These are phyloP conservation scores for Timandra comae DNA, from an alignment of 2,888 invertebrate species.

Conservation along the genomic window DNA sequence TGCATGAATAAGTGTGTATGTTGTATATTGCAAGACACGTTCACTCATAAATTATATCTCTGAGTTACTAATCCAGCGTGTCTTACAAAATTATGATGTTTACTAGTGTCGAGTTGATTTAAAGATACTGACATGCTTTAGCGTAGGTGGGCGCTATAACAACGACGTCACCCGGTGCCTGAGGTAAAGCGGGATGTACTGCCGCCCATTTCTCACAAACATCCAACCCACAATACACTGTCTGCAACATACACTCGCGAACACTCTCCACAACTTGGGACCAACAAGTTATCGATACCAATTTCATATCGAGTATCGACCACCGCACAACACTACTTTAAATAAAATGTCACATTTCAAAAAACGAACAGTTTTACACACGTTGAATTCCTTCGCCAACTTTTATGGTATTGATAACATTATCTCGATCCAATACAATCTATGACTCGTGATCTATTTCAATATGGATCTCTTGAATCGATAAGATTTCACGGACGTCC, in stretches of 20 bases:
- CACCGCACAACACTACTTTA: slow-evolving; percentile 24
- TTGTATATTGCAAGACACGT: too few relatives aligned
- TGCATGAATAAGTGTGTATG: too few relatives aligned
- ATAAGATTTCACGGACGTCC: slow-evolving; percentile 50
- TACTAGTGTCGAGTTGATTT: not conserved
- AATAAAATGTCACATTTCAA: too few relatives aligned
- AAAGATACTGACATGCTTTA: slow-evolving; percentile 47
- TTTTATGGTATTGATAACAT: slow-evolving; percentile 1
- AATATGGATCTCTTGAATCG: slow-evolving; percentile 44
- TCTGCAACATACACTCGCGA: slow-evolving; percentile 50
- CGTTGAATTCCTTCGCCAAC: slow-evolving; percentile 2
- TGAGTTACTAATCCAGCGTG: not conserved
- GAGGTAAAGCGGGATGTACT: slow-evolving; percentile 44
- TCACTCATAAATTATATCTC: too few relatives aligned
- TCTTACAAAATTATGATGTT: not conserved
- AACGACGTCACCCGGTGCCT: slow-evolving; percentile 53
- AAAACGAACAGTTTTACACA: slow-evolving; percentile 16
- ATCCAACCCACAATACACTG: slow-evolving; percentile 47
- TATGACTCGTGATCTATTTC: slow-evolving; percentile 66
- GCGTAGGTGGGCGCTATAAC: slow-evolving; percentile 51
- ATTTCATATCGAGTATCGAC: slow-evolving; percentile 30
- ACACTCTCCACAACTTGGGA: slow-evolving; percentile 45
- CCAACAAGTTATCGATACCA: slow-evolving; percentile 45
- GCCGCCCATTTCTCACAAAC: slow-evolving; percentile 47
- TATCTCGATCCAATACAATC: slow-evolving; percentile 40